Percentiles rank a stretch among this genome's conserved stretches.
Conservation (phyloP, 2,888 invertebrate genomes). For the Clivina fossor region DNA sequence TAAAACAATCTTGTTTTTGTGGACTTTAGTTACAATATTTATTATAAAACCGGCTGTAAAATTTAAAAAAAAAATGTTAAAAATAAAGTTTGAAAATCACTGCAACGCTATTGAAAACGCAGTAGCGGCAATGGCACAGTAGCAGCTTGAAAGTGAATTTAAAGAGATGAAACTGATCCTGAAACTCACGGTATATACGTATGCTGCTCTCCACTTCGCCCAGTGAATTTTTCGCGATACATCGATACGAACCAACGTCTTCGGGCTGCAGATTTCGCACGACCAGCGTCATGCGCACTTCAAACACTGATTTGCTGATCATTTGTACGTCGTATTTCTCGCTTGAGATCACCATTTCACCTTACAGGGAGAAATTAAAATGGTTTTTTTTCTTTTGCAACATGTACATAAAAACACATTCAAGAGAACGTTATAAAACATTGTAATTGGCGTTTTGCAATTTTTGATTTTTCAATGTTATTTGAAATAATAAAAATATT, state of each 20-base stretch:
- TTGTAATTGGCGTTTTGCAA: neutral
- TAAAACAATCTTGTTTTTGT: too few relatives aligned
- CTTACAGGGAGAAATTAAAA: too few relatives aligned
- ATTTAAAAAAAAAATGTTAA: too few relatives aligned
- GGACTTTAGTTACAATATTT: too few relatives aligned
- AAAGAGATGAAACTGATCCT: constrained; percentile 7
- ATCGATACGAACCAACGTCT: constrained; percentile 81
- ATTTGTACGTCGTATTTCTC: constrained; percentile 77
- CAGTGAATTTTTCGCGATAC: constrained; percentile 83
- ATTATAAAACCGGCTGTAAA: too few relatives aligned
- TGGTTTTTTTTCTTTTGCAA: too few relatives aligned
- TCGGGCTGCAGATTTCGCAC: constrained; percentile 71
- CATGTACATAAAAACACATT: constrained; percentile 1
- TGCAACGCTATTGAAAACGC: too few relatives aligned
- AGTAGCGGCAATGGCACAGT: neutral
- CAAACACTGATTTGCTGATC: constrained; percentile 71
- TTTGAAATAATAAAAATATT: neutral
- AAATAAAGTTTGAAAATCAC: neutral
- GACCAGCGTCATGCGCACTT: constrained; percentile 78
- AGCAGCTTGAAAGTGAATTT: neutral
- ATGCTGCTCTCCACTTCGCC: constrained; percentile 88
- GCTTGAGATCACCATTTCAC: constrained; percentile 82
- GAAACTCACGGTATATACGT: constrained; percentile 76
- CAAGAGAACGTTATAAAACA: neutral
- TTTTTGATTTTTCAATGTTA: neutral